Evolutionary conservation across 1,140 invertebrate genomes (phyloP), one percentile per base, ranked within the genome.

Genomic region (Asobara japonica): DNA sequence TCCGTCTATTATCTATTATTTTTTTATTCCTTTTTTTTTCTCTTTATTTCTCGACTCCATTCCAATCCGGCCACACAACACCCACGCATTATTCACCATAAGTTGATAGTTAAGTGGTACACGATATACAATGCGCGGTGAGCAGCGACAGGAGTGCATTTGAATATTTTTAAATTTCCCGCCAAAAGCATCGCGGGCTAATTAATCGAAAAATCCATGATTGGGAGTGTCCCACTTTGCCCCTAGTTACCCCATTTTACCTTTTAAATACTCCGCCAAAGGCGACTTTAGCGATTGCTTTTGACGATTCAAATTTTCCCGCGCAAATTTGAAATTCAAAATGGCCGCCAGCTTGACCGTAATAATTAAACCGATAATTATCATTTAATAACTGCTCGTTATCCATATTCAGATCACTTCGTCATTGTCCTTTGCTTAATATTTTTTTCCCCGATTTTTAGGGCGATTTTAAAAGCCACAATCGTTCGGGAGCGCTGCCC

Each of bases 351-450:
- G 75, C 72, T 78, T 79, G 80, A n/a, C n/a, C n/a, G n/a, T n/a
- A n/a, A 81, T 81, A 83, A 84, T 84, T 82, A 83, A 84, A 82
- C 81, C 82, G 82, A 83, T 84, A 84, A 84, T 85, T 84, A 84
- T 82, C 80, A 74, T 83, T 72, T 81, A 82, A 84, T 84, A 83
- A 83, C 79, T 78, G 76, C 78, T 82, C 82, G 83, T 84, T 84
- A 83, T 83, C 51, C 51, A 56, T 72, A 65, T n/a, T n/a, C n/a
- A n/a, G n/a, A n/a, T n/a, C n/a, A 61, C 73, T 74, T 74, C n/a
- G 56, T 65, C 60, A 41, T 75, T 74, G 72, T 51, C 65, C 71
- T 77, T 76, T 74, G 70, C 65, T 74, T 25, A 65, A 65, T 6
- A 2, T 65, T 41, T 20, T 36, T 65, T 65, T 41, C 8, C 27